phyloP scores from a whole-genome alignment of 53 echinoderm and acorn worm genomes.

The Stichopus horrens region DNA sequence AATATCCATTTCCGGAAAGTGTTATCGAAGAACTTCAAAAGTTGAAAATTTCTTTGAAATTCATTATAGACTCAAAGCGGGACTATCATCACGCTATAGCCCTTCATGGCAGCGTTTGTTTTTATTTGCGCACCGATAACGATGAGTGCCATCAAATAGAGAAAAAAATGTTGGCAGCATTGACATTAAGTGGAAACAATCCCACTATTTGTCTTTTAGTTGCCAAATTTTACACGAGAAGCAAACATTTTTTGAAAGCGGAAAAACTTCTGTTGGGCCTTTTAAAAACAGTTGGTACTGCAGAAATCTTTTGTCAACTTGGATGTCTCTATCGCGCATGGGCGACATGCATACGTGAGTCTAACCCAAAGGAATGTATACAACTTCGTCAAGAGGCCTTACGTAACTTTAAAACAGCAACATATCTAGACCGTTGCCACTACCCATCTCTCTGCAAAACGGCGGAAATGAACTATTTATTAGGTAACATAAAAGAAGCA shows the following conservation, averaged over 20 bases:
- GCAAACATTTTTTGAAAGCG: background rate
- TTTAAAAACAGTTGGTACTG: background rate
- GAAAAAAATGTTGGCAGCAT: background rate
- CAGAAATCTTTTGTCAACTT: slow-evolving; percentile 16
- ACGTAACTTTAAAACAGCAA: background rate
- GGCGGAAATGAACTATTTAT: background rate
- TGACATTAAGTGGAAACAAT: background rate
- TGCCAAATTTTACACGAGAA: background rate
- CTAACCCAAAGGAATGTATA: background rate
- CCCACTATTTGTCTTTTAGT: slow-evolving; percentile 4
- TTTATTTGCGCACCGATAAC: background rate
- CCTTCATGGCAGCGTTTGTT: background rate
- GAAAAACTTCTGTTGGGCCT: background rate
- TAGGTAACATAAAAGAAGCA: background rate
- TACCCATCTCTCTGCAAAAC: background rate
- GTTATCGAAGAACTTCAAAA: background rate
- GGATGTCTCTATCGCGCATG: background rate
- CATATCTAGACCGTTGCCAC: slow-evolving; percentile 3
- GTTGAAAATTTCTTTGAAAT: background rate
- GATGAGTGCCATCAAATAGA: background rate
- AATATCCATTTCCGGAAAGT: background rate
- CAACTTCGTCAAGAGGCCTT: background rate
- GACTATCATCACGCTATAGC: slow-evolving; percentile 18
- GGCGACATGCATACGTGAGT: background rate
- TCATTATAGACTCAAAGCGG: background rate